Evolutionary conservation across 2,888 invertebrate genomes (phyloP).

Genomic region (Antheraea yamamai): DNA sequence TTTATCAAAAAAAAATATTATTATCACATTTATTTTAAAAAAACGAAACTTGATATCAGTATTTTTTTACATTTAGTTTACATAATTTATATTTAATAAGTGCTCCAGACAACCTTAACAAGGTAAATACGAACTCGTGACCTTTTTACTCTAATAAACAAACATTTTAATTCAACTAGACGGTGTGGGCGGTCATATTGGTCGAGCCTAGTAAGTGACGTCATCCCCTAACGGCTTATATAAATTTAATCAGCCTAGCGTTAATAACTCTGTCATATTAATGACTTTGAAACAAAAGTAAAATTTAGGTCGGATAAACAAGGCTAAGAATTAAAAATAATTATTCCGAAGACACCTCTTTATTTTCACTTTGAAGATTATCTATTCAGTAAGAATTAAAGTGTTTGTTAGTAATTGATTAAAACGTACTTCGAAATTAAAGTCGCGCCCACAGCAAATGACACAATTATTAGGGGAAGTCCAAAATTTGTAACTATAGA

Average conservation of each 20-base stretch:
- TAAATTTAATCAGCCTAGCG: neutral
- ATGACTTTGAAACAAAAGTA: neutral
- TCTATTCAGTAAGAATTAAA: neutral
- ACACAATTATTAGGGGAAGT: too few species aligned
- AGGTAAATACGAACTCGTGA: neutral
- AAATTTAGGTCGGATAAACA: neutral
- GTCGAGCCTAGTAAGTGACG: neutral
- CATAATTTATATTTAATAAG: neutral
- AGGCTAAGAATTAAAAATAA: neutral
- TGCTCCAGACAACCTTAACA: neutral
- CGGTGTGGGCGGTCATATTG: neutral
- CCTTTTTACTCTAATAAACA: neutral
- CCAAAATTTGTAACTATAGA: too few species aligned
- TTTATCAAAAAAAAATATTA: too few species aligned
- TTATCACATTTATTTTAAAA: neutral
- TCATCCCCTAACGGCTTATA: neutral
- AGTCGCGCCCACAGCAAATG: too few species aligned
- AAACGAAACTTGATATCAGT: neutral
- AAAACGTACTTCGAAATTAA: too few species aligned
- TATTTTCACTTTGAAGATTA: neutral
- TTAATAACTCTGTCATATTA: conserved; percentile 1
- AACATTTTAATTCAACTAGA: conserved; percentile 3
- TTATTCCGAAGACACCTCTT: neutral
- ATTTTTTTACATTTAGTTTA: neutral
- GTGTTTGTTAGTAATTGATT: too few species aligned